Base-by-base conservation (phyloP, 1,140 invertebrate species). In the Drosophila bifasciata region DNA sequence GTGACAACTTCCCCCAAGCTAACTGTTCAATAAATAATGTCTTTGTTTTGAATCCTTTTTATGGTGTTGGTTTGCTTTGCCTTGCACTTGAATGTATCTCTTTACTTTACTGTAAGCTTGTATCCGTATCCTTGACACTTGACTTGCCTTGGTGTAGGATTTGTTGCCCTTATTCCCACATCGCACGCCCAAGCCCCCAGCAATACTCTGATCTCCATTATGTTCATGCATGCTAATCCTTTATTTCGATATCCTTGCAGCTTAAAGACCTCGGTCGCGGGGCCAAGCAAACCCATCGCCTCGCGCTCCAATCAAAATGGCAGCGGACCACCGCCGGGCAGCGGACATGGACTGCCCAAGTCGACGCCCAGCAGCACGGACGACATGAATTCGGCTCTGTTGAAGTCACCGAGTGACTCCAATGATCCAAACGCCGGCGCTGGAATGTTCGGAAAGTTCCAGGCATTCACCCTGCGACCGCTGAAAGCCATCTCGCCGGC, bases 381-480 rank as follows among this genome's bases (percentile, higher is more conserved):
- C 62, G 93, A 94, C 70, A 94, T 94, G 93, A 93, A 93, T 79
- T 94, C 93, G 1, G 93, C 93, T 16, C 91, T 94, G 5, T 91
- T 94, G 0, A 89, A 89, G 43, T 86, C 93, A 23, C 93, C 92
- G 0, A 91, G 93, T 8, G 91, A 93, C 51, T 92, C 92, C 39
- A 91, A 92, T 6, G 89, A 93, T 15, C 93, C 93, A 45, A 90
- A 93, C 3, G 92, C 94, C 74, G 92, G 93, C 68, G 94, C 92
- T 72, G 63, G 63, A 44, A 94, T 97, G 77, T 96, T 97, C 79
- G 96, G 96, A 0, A 95, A 97, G 66, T 97, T 96, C 91, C 96
- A 96, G 92, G 96, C 96, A 1, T 97, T 97, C 90, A 95, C 94
- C 1, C 93, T 97, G 23, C 94, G 94, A 0, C 96, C 96, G 0